Base-by-base conservation (phyloP, 2,888 invertebrate genomes). In the Neoaliturus tenellus region DNA sequence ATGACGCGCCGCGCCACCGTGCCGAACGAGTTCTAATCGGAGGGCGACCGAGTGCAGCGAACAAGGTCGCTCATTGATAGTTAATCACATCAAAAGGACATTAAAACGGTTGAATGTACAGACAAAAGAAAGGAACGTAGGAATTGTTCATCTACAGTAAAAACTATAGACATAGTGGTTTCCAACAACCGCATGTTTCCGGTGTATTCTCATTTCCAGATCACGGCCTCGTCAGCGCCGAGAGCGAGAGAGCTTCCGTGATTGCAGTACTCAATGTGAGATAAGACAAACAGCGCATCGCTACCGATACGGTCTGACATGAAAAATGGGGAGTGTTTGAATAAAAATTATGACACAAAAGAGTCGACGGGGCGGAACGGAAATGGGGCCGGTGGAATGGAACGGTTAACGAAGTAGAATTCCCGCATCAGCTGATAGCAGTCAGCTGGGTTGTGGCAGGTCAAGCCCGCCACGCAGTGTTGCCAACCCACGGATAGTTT, bases 381-480 rank as follows among this genome's bases (percentile, higher is more conserved):
- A 69, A 69, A 69, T 69, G 69, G 39, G 39, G 14, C 69, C 62
- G 62, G 14, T 62, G 62, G 62, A 62, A 62, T 62, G 62, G 62
- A 62, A 62, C 62, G 62, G 62, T 62, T 62, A 62, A 62, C 62
- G 62, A 62, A 31, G 62, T 62, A 62, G 28, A 62, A 62, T 62
- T 62, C 62, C 62, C 62, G 28, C 62, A 44, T 75, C 73, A 75
- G 73, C 73, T 75, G 73, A 75, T 75, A 28, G 71, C n/a, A n/a
- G 69, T 35, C 55, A 55, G 78, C 55, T 51, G 51, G 48, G 75
- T 78, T 78, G 78, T 48, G 78, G 55, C 55, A 78, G 78, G 78
- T 78, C 78, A 75, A 39, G 44, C 35, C 20, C 35, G 73, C 23
- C 23, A 62, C 28, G 71, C 71, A 75, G 75, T 25, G 48, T 2